Evolutionary conservation across 2,888 invertebrate species (phyloP), one percentile per base, ranked within the genome.

Genomic region (Papilio protenor): DNA sequence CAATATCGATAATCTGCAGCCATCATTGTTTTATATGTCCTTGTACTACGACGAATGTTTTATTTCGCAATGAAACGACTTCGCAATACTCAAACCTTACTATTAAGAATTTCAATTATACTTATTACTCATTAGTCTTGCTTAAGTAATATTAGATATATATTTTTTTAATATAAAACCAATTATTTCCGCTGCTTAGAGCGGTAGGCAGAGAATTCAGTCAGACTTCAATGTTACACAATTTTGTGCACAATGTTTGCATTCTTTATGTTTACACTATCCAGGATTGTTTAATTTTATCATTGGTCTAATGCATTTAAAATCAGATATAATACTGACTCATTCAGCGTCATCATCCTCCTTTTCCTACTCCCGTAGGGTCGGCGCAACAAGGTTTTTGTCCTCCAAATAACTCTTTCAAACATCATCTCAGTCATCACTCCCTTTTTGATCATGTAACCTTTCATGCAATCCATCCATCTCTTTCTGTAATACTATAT

Each of bases 21-120:
- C 45, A 66, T 66, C 45, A 45, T 66, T n/a, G 16, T 40, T 66
- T 66, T 66, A 45, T 21, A 45, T 66, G 66, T 11, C 66, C 66
- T 66, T 66, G 66, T 45, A 40, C n/a, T 66, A 66, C n/a, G n/a
- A 21, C 66, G n/a, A 40, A 21, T 66, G 18, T 45, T 33, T 40
- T 66, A n/a, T 66, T 66, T 45, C 40, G 45, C 66, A 66, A 66
- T 64, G 11, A 45, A 66, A n/a, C 8, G 12, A 11, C n/a, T 45
- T 27, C 27, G 14, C 16, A n/a, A 45, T 45, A 45, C 16, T n/a
- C 4, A 21, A 45, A 66, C n/a, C 12, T 66, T 45, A 12, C 45
- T n/a, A 2, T 45, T 45, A 45, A 45, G n/a, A 66, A n/a, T 40
- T 61, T 23, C 27, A 27, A 27, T 8, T 27, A 61, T 14, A 27